Evolutionary conservation across 1,140 invertebrate species (phyloP), one percentile per base, ranked within the genome.

Genomic region (Drosophila grimshawi): DNA sequence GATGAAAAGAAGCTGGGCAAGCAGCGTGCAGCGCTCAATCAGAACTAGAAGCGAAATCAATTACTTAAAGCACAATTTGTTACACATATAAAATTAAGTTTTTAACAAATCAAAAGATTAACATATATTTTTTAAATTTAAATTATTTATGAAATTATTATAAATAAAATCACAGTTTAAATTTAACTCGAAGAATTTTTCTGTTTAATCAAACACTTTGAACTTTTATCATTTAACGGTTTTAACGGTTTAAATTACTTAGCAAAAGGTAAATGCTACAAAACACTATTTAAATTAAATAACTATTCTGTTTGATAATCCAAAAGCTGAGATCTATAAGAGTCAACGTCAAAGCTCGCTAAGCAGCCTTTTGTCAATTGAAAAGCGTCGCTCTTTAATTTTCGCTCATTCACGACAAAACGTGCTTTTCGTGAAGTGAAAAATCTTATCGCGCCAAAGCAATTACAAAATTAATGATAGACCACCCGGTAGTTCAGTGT

Each of bases 1-100:
- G 89, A 86, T n/a, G 82, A 76, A 8, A 85, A 83, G 53, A 80
- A 90, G 30, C 56, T 83, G 39, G 80, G 80, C 53, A 86, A 59
- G 4, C 79, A 88, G 63, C 83, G 73, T 5, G 46, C 53, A 5
- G 83, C 76, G 1, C 45, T 88, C 0, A 67, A 49, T 48, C 11
- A 53, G 3, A 55, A 39, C 5, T 73, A 61, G n/a, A n/a, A 19
- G 1, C 8, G 30, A 5, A 30, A 33, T 4, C 19, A 19, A 19
- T 19, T 19, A 19, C 19, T 19, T 19, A 19, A 19, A 19, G 19
- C 19, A 19, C 19, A 19, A 19, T 19, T 19, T 33, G 5, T 33
- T 33, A 5, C 7, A 7, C 6, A 6, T 7, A 37, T 7, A 6
- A 7, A 33, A 27, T n/a, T 27, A 46, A 5, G 1, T n/a, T 37